Percentiles rank a stretch among this genome's conserved stretches.
Conservation (phyloP, 2,797 vertebrate genomes). For the Scyliorhinus canicula region DNA sequence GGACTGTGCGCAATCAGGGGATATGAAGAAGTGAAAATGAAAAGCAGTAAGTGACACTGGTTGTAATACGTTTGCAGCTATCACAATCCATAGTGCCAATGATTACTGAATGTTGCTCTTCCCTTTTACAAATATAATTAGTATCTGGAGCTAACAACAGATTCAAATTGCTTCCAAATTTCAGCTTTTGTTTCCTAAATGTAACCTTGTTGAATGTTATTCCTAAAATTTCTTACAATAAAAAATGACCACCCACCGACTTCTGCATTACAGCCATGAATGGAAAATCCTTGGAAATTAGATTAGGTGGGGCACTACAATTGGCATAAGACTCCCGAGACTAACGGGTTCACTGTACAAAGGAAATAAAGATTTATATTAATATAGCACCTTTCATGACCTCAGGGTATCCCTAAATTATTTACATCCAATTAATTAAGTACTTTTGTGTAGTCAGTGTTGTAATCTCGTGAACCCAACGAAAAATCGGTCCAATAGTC, state of each 20-base stretch:
- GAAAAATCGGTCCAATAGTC: not conserved
- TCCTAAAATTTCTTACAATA: not conserved
- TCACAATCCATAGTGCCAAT: not conserved
- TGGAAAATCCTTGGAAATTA: not conserved
- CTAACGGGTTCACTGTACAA: not conserved
- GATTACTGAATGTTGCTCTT: not conserved
- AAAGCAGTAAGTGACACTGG: conserved; percentile 40
- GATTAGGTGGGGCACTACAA: not conserved
- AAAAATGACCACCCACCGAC: not conserved
- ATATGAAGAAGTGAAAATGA: conserved; percentile 33
- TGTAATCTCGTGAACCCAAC: not conserved
- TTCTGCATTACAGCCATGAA: not conserved
- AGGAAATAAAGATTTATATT: not conserved
- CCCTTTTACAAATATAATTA: not conserved
- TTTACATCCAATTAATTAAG: not conserved
- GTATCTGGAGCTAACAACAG: not conserved
- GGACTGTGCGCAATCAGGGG: conserved; percentile 41
- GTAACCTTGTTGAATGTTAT: not conserved
- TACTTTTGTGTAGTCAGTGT: not conserved
- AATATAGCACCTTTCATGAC: not conserved
- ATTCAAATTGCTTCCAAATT: not conserved
- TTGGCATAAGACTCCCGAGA: not conserved
- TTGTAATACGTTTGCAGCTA: conserved; percentile 36
- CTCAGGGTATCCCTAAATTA: not conserved
- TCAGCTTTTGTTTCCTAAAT: not conserved